A percentile compares a stretch with the other conserved stretches of the same genome.
phyloP scores from a whole-genome alignment of 1,140 invertebrate genomes.

The Antheraea pernyi region DNA sequence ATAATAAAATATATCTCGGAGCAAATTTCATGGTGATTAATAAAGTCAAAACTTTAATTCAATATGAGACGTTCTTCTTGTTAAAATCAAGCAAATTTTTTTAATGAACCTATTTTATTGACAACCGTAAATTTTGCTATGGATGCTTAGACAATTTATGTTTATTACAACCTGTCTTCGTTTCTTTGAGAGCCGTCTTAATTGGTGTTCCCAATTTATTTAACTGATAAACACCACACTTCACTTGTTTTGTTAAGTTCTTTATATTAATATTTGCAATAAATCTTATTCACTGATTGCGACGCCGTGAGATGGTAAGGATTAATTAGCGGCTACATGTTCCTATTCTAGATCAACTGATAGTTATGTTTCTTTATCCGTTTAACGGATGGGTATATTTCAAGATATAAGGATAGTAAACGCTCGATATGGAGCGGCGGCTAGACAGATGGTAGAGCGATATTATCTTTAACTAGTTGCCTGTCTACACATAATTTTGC shows the following conservation, averaged over 20 bases:
- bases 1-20: constrained; percentile 18
- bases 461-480: constrained; percentile 42
- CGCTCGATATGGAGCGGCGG: constrained; percentile 53
- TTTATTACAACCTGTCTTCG: constrained; percentile 46
- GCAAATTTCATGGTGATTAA: constrained; percentile 33
- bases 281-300: constrained; percentile 25
- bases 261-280: constrained; percentile 21
- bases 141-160: constrained; percentile 54
- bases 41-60: constrained; percentile 32
- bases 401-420: constrained; percentile 48
- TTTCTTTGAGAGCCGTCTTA: constrained; percentile 37
- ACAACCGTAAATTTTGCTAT: constrained; percentile 62
- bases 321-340: constrained; percentile 54
- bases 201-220: constrained; percentile 40
- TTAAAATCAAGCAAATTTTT: constrained; percentile 50
- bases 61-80: constrained; percentile 41
- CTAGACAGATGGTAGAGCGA: constrained; percentile 44
- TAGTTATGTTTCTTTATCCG: constrained; percentile 49
- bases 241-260: constrained; percentile 22
- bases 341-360: constrained; percentile 48
- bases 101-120: constrained; percentile 62
- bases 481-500: constrained; percentile 39
- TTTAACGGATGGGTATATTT: constrained; percentile 43
- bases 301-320: constrained; percentile 23
- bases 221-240: constrained; percentile 31